Base-by-base conservation (phyloP, 1,140 invertebrate genomes). In the Drosophila sp. region DNA sequence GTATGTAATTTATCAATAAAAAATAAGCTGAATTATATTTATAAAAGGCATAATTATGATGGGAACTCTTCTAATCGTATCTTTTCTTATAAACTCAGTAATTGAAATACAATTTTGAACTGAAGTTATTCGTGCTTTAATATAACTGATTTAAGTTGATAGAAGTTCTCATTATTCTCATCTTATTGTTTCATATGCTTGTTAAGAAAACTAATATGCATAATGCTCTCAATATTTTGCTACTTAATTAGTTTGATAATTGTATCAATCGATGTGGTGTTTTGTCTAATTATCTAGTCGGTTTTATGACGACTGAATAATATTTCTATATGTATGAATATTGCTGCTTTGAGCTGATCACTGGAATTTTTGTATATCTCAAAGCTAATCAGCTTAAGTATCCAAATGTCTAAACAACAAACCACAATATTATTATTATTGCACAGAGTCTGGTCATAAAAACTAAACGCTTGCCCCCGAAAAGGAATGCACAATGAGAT, bases 401-500 rank as follows among this genome's bases (percentile, higher is more conserved):
- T 65, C 29, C 40, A 11, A 54, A 69, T 43, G 53, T 56, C 53
- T 38, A 51, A 41, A 56, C 58, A 50, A 59, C 70, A 78, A 69
- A 70, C 76, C 71, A 64, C 77, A 79, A 36, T 61, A 70, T 51
- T 72, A 79, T 79, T 79, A 71, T 71, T 45, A 53, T 71, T 45
- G 54, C 64, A 59, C 53, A 59, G 63, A 64, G 41, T 56, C 58
- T 36, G 56, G 69, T 38, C 54, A 29, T 78, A 77, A 65, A 69
- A 76, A 48, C 36, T 53, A 34, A 77, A 59, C 36, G 59, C 9
- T 56, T 34, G 41, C 13, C 48, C 38, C 58, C 57, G 7, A 75
- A 56, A 13, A 8, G 11, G 36, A 21, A 41, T 56, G 53, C 53
- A 56, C 53, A 41, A 56, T 25, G 11, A 25, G 21, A 25, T 18